Base-by-base conservation (phyloP, 1,140 invertebrate genomes). In the Lerema accius region DNA sequence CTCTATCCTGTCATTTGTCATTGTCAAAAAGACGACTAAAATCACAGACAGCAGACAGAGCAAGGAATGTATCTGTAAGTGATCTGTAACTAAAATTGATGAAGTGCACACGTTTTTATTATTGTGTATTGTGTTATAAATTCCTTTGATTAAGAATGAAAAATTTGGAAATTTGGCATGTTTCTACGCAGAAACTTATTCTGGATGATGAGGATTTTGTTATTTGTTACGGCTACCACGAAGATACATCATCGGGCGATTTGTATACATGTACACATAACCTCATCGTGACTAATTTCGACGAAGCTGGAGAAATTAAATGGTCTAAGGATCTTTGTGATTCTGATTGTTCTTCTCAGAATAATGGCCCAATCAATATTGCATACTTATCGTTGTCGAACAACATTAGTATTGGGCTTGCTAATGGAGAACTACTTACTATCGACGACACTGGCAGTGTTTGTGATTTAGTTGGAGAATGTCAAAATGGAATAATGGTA, bases 251-350 rank as follows among this genome's bases (percentile, higher is more conserved):
- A 35, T 49, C 61, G 3, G 77, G 77, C 50, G 73, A 88, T 56
- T 63, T 90, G 53, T 90, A 82, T 72, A 39, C 79, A 48, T 88
- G 84, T 67, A 81, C 80, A 65, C 62, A 80, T 84, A 89, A 88
- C 75, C 84, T 89, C 53, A 63, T 67, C 59, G 72, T 90, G 11
- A 75, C 46, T 9, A 80, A 76, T 71, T 80, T 85, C 59, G 63
- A 78, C 69, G 66, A 73, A 49, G 60, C 68, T 50, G 78, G 79
- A 59, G 67, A 76, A 45, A 46, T 78, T 14, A 80, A 70, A 28
- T 89, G 86, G 85, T 70, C 55, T 6, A 78, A 76, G 59, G 72
- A 88, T 67, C 58, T 91, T 4, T 71, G 69, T 3, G 71, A 83
- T n/a, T n/a, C n/a, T n/a, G n/a, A n/a, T n/a, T n/a, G n/a, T 3